Percentiles rank a stretch among this genome's conserved stretches.
phyloP scores from a whole-genome alignment of 2,888 invertebrate species.

The Epinotia demarniana region DNA sequence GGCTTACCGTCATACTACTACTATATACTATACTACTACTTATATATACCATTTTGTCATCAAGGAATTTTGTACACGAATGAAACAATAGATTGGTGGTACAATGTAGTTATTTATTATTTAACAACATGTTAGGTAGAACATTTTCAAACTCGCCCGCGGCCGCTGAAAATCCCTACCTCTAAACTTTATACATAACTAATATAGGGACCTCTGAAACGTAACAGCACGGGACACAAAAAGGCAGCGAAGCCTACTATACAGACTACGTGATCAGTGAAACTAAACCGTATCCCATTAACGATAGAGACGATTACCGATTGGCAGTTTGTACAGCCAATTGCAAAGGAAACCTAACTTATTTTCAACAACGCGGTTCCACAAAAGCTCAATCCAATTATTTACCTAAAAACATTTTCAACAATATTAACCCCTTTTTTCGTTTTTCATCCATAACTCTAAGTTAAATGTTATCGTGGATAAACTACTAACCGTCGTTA shows the following conservation, averaged over 20 bases:
- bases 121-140: slow-evolving; percentile 86
- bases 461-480: slow-evolving; percentile 78
- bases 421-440: slow-evolving; percentile 80
- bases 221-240: slow-evolving; percentile 56
- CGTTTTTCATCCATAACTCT: slow-evolving; percentile 75
- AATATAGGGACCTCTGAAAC: slow-evolving; percentile 76
- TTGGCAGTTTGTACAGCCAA: slow-evolving; percentile 58
- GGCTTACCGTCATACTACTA: not conserved
- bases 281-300: slow-evolving; percentile 43
- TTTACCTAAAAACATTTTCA: slow-evolving; percentile 83
- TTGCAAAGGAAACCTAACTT: slow-evolving; percentile 61
- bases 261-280: slow-evolving; percentile 58
- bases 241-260: slow-evolving; percentile 72
- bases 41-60: not conserved
- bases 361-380: slow-evolving; percentile 75
- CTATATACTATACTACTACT: too few relatives aligned
- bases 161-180: slow-evolving; percentile 80
- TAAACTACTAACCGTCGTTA: slow-evolving; percentile 79
- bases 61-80: slow-evolving; percentile 49
- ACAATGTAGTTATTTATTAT: slow-evolving; percentile 88
- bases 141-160: slow-evolving; percentile 78
- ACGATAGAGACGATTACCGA: slow-evolving; percentile 56
- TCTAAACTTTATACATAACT: slow-evolving; percentile 83
- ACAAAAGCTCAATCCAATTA: slow-evolving; percentile 82
- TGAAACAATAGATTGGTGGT: slow-evolving; percentile 84